Evolutionary conservation across 2,113 vertebrate genomes (phyloP), one percentile per base, ranked within the genome.

Genomic region (Lanius ludovicianus): DNA sequence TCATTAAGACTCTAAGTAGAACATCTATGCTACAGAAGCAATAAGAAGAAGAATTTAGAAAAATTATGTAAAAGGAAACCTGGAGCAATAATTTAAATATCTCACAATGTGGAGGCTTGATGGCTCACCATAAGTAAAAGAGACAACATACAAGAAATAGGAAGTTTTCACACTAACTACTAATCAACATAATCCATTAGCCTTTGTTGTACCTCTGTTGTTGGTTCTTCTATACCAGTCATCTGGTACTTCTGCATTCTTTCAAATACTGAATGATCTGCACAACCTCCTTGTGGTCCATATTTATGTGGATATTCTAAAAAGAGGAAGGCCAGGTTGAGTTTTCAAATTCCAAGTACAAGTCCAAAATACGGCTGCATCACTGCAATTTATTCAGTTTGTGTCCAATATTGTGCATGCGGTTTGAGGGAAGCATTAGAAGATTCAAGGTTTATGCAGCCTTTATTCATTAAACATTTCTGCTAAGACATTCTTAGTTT

Each of bases 301-400:
- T 99, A 99, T 97, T 99, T 99, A 97, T 99, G 99, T 25, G 99
- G 99, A 95, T 99, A 99, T 95, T 98, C 99, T 99, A 96, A 80
- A 97, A 96, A 41, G 94, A 96, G 90, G 50, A 94, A 97, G 50
- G 85, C 8, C 53, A 91, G 78, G 85, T 31, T 95, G 62, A 82
- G 39, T 74, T 87, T 81, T 74, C 71, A 90, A 83, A 92, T 93
- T 82, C 55, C 63, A 86, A 78, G 65, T 18, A 63, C n/a, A 80
- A 74, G n/a, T 84, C 44, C 47, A 74, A 86, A 83, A 59, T 41
- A 67, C 0, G 46, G 47, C 46, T 71, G 49, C 30, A 89, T 60
- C 71, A 49, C n/a, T 52, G 52, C 49, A 56, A 53, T 21, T 57
- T 68, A 35, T 1, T 77, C 42, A n/a, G 15, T 12, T 12, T 67